These are phyloP conservation scores for Drosophila tani DNA, from an alignment of 1,140 invertebrate genomes.

Conservation along the genomic window DNA sequence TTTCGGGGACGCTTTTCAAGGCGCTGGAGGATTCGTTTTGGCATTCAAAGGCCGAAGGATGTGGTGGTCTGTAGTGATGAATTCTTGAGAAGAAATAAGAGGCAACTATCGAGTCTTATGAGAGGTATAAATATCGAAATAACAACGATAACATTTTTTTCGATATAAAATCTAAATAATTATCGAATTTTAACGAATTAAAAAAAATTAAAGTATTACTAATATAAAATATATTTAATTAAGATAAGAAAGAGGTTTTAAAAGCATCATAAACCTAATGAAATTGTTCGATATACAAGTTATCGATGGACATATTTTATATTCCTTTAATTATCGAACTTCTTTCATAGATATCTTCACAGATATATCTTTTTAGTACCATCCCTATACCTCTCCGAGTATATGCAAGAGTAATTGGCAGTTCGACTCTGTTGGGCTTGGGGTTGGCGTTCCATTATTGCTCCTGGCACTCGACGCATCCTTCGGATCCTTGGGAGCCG, in stretches of 20 bases:
- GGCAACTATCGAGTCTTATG: not conserved
- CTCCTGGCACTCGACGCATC: conserved; percentile 25
- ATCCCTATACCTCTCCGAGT: not conserved
- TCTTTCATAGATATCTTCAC: too few species aligned
- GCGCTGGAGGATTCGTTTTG: conserved; percentile 23
- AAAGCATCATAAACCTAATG: too few species aligned
- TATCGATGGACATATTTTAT: not conserved
- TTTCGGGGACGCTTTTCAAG: conserved; percentile 32
- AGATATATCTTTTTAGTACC: not conserved
- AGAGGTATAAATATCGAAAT: not conserved
- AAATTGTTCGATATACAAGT: not conserved
- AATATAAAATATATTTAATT: too few species aligned
- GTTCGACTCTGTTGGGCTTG: conserved; percentile 41
- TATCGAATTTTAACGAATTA: too few species aligned
- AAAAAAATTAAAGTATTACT: too few species aligned
- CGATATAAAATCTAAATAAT: not conserved
- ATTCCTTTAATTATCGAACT: not conserved
- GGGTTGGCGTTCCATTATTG: conserved; percentile 7
- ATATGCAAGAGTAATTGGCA: conserved; percentile 80
- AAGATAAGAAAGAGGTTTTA: too few species aligned
- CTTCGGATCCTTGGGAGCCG: conserved; percentile 21
- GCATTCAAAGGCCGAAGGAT: conserved; percentile 22
- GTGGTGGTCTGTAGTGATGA: not conserved
- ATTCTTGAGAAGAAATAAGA: not conserved
- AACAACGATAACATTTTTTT: not conserved